These are phyloP conservation scores for Muscicapa comitata DNA, from an alignment of 2,797 vertebrate genomes.

Conservation along the genomic window DNA sequence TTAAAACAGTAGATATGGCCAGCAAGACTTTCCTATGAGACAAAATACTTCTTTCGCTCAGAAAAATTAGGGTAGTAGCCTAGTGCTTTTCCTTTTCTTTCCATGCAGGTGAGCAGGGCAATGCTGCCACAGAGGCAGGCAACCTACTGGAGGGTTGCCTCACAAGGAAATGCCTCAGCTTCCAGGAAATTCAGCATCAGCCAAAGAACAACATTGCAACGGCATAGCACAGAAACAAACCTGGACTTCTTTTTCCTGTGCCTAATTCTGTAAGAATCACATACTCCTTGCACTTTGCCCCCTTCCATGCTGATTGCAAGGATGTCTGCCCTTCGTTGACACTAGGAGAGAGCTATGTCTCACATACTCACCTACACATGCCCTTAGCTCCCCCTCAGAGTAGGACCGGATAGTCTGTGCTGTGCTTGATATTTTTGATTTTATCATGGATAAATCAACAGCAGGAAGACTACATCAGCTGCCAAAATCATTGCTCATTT, in stretches of 20 bases:
- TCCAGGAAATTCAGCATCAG: background rate
- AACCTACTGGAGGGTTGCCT: background rate
- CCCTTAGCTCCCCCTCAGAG: background rate
- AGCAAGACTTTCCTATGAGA: background rate
- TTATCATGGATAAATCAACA: background rate
- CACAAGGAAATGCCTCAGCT: background rate
- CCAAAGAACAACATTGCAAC: background rate
- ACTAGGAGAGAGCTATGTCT: background rate
- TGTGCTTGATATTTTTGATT: background rate
- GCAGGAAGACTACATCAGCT: background rate
- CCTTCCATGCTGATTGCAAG: background rate
- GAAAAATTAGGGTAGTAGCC: background rate
- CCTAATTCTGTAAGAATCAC: background rate
- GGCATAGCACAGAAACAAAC: background rate
- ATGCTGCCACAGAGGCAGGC: background rate
- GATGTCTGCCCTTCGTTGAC: background rate
- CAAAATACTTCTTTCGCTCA: background rate
- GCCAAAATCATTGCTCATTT: background rate
- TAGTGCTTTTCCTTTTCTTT: background rate
- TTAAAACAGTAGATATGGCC: background rate
- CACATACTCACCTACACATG: background rate
- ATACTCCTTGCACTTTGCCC: background rate
- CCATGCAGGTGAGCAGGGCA: background rate
- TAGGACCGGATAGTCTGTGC: background rate
- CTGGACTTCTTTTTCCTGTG: background rate